A percentile compares a stretch with the other conserved stretches of the same genome.
Evolutionary conservation across 2,888 invertebrate species (phyloP).

Genomic region (Carterocephalus palaemon): DNA sequence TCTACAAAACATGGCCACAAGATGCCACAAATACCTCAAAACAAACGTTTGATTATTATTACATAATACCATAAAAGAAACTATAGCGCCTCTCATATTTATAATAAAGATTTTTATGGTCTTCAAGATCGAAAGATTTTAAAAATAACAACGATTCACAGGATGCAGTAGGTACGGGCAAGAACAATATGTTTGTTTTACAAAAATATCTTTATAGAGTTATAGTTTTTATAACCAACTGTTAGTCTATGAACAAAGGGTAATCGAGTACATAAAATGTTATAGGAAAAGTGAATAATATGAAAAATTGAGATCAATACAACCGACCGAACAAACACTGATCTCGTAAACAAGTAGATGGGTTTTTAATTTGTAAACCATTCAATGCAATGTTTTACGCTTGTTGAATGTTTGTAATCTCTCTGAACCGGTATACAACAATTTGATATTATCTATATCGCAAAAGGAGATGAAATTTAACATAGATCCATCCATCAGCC

Average conservation of each 20-base stretch:
- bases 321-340: no score
- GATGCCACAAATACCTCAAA: constrained; percentile 56
- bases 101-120: constrained; percentile 73
- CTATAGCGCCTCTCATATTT: constrained; percentile 58
- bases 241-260: constrained; percentile 21
- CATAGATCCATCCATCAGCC: no score
- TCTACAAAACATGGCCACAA: no score
- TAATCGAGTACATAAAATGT: background rate
- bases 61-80: constrained; percentile 65
- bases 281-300: background rate
- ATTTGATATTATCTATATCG: no score
- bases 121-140: constrained; percentile 62
- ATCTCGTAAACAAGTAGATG: constrained; percentile 5
- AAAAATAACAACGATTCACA: constrained; percentile 48
- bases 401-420: no score
- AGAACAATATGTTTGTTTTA: constrained; percentile 57
- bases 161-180: constrained; percentile 60
- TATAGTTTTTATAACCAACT: constrained; percentile 33
- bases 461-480: no score
- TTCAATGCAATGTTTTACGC: background rate
- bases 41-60: constrained; percentile 58
- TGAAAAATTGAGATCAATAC: constrained; percentile 13
- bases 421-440: no score
- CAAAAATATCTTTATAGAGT: constrained; percentile 35
- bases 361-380: background rate